Conservation (phyloP, 2,113 vertebrate genomes). For the Microcebus tavaratra region DNA sequence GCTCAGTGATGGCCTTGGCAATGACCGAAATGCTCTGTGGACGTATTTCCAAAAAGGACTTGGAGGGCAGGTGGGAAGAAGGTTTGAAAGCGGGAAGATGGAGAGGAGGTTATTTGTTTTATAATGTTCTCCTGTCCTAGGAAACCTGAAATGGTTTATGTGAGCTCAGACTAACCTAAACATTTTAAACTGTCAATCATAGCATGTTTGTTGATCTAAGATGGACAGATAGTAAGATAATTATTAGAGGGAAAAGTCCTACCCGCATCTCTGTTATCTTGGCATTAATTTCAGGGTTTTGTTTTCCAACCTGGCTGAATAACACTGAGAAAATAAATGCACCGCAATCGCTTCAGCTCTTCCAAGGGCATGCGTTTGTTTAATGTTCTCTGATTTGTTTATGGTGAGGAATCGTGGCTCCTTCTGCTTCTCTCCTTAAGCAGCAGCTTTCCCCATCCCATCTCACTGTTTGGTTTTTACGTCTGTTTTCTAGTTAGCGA, state of each 20-base stretch:
- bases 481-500: slow-evolving; percentile 51
- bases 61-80: slow-evolving; percentile 18
- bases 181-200: slow-evolving; percentile 91
- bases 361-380: slow-evolving; percentile 87
- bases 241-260: slow-evolving; percentile 85
- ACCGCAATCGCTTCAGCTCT: slow-evolving; percentile 82
- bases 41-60: neutral
- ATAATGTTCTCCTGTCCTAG: slow-evolving; percentile 79
- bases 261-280: slow-evolving; percentile 88
- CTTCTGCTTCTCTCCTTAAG: slow-evolving; percentile 56
- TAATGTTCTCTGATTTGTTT: slow-evolving; percentile 91
- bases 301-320: slow-evolving; percentile 86
- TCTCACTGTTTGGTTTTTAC: slow-evolving; percentile 9
- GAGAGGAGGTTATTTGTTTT: slow-evolving; percentile 77
- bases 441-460: neutral
- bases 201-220: slow-evolving; percentile 93
- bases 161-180: slow-evolving; percentile 87
- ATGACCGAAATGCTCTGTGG: neutral
- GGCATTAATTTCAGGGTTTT: slow-evolving; percentile 85
- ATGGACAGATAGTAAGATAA: slow-evolving; percentile 89
- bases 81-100: slow-evolving; percentile 20
- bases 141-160: slow-evolving; percentile 86
- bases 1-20: too few relatives aligned
- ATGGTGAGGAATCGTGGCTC: slow-evolving; percentile 84
- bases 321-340: slow-evolving; percentile 94